Conservation (phyloP, 2,797 vertebrate species). For the Pantherophis alleghaniensis region DNA sequence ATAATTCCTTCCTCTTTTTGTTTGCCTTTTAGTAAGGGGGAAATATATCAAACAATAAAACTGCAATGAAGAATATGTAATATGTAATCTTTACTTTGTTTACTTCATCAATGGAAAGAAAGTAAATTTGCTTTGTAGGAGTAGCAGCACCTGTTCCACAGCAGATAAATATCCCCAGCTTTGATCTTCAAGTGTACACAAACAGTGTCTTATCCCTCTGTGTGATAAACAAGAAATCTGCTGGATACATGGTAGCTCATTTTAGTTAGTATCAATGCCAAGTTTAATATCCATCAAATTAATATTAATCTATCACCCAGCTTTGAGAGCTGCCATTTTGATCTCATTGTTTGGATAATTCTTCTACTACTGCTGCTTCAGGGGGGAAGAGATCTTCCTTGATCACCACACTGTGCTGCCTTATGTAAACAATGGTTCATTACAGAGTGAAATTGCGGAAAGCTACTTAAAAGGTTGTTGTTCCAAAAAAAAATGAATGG, state of each 20-base stretch:
- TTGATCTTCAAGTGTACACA: slow-evolving; percentile 54
- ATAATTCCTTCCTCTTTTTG: slow-evolving; percentile 46
- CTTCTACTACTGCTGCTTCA: background rate
- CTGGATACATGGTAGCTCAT: background rate
- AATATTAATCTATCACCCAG: background rate
- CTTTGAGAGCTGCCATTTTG: background rate
- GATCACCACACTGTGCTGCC: background rate
- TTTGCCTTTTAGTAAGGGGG: slow-evolving; percentile 56
- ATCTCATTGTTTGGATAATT: background rate
- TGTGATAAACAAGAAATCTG: background rate
- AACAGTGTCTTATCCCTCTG: slow-evolving; percentile 52
- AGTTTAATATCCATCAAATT: background rate
- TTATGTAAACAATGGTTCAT: background rate
- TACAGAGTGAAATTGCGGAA: background rate
- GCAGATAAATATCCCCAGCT: slow-evolving; percentile 61
- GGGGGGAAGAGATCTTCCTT: background rate
- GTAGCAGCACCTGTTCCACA: slow-evolving; percentile 65
- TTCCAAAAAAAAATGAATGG: background rate
- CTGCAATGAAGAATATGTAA: slow-evolving; percentile 56
- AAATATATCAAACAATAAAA: slow-evolving; percentile 23
- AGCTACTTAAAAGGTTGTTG: background rate
- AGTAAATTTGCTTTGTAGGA: slow-evolving; percentile 70
- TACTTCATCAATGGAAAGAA: slow-evolving; percentile 62
- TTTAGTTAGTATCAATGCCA: slow-evolving; percentile 12
- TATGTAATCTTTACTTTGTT: slow-evolving; percentile 55